Evolutionary conservation across 1,140 invertebrate species (phyloP), one percentile per base, ranked within the genome.

Genomic region (Pomacea maculata): DNA sequence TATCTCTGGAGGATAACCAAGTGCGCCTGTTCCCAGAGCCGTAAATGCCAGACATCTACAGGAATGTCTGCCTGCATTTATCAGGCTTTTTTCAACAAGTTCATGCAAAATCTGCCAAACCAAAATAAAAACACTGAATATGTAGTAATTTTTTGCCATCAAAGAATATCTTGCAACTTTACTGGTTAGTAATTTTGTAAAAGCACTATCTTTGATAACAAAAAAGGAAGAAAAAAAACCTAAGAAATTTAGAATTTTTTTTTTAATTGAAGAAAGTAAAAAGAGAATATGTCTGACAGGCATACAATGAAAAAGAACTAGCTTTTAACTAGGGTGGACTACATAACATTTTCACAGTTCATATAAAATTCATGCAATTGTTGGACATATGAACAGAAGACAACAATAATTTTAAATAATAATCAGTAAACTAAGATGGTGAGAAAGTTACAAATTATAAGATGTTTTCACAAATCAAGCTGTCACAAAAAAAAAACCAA

Each of bases 41-140:
- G 74, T 34, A 57, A 75, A 29, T 17, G 74, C 74, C 74, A 75
- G 54, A 54, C 11, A 15, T 11, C 25, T 75, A 25, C 11, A 64
- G 0, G 9, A 19, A 19, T 29, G 29, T 19, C 25, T 17, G 14
- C n/a, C 57, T 63, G 74, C 74, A 10, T 63, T 55, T 15, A 11
- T 14, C 57, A 75, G 74, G 64, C 74, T 63, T 29, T 75, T 75
- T 17, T 64, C 55, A 17, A 75, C 74, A 75, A 57, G n/a, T 64
- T 75, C 74, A 25, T 8, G 61, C 74, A 75, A 63, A 57, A 75
- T 64, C 74, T 75, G 19, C 15, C n/a, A 25, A 75, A 54, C 11
- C 12, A 10, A 0, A 17, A 0, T 57, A 8, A 75, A n/a, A 75
- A 25, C 7, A 34, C 25, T 29, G 64, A n/a, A 57, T 17, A 73